These are phyloP conservation scores for Sternotherus odoratus DNA, from an alignment of 2,797 vertebrate species.

Conservation along the genomic window DNA sequence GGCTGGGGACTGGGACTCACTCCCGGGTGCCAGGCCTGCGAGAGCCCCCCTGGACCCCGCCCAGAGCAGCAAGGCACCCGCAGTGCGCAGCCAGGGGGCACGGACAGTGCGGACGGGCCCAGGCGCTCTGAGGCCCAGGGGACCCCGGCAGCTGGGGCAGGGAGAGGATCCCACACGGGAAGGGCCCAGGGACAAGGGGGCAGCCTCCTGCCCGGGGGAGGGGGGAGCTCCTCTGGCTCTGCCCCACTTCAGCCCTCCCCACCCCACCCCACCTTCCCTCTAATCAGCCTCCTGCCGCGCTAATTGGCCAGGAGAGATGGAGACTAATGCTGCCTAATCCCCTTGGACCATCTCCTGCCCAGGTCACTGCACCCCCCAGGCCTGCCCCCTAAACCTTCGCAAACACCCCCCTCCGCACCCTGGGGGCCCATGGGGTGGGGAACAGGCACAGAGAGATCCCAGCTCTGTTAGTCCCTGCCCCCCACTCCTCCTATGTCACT, in stretches of 20 bases:
- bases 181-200: neutral
- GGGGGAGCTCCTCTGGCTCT: fast-evolving
- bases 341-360: neutral
- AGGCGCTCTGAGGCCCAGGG: neutral
- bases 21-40: too few species aligned
- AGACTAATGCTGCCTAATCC: neutral
- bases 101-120: neutral
- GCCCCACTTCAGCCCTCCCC: too few species aligned
- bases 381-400: too few species aligned
- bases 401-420: too few species aligned
- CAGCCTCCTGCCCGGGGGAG: too few species aligned
- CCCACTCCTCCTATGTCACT: too few species aligned
- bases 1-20: too few species aligned
- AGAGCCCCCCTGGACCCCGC: neutral
- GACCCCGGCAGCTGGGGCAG: neutral
- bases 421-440: too few species aligned
- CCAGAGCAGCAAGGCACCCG: neutral
- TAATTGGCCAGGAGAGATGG: neutral
- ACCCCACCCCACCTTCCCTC: neutral
- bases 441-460: too few species aligned
- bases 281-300: neutral
- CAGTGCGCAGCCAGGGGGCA: neutral
- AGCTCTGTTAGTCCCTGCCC: too few species aligned
- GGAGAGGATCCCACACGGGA: fast-evolving
- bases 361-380: neutral